These are phyloP conservation scores for Pipistrellus pygmaeus DNA, from an alignment of 2,797 vertebrate genomes.

Conservation along the genomic window DNA sequence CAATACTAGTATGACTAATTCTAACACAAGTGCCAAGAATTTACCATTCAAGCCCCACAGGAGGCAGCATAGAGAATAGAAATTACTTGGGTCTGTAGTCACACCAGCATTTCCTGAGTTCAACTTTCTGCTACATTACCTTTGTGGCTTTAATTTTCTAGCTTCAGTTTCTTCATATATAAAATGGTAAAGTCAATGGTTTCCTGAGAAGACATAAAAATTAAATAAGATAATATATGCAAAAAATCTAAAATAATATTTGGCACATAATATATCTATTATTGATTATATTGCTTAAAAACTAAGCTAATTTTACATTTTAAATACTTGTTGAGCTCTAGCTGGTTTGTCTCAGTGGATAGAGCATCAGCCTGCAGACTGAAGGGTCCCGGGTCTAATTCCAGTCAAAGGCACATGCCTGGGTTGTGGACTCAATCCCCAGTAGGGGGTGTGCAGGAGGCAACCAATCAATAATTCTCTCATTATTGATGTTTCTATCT, in stretches of 20 bases:
- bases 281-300: constrained; percentile 8
- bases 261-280: background rate
- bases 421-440: no score
- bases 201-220: constrained; percentile 59
- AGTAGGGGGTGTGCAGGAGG: no score
- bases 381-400: no score
- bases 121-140: background rate
- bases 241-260: constrained; percentile 9
- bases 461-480: no score
- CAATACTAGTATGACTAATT: background rate
- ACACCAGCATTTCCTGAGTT: background rate
- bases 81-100: background rate
- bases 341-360: no score
- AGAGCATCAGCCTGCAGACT: no score
- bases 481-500: no score
- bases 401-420: no score
- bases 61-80: background rate
- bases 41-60: background rate
- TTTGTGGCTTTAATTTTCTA: background rate
- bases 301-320: constrained; percentile 46
- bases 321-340: background rate
- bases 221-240: constrained; percentile 14
- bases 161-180: background rate
- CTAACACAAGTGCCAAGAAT: background rate
- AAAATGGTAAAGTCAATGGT: constrained; percentile 17